Evolutionary conservation across 2,797 vertebrate genomes (phyloP).

Genomic region (Eidolon dupreanum): DNA sequence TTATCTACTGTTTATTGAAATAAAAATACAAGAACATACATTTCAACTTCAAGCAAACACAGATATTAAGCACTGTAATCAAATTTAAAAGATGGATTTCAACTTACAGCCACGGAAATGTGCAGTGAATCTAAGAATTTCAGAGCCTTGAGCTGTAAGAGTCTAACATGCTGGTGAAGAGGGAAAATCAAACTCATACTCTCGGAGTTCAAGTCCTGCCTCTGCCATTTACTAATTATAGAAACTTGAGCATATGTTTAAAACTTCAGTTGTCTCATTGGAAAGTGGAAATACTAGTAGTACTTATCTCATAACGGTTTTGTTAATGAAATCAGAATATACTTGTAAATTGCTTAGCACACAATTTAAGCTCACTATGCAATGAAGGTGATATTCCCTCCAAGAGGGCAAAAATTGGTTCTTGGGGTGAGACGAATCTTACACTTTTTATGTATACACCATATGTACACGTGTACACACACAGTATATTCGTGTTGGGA

Average conservation of each 20-base stretch:
- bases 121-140: slow-evolving; percentile 49
- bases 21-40: slow-evolving; percentile 78
- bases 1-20: slow-evolving; percentile 77
- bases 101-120: slow-evolving; percentile 70
- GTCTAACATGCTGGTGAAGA: background rate
- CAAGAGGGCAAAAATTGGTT: background rate
- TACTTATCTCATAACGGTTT: background rate
- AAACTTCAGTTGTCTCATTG: background rate
- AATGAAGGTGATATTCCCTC: background rate
- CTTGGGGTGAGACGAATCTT: background rate
- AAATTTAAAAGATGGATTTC: slow-evolving; percentile 67
- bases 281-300: background rate
- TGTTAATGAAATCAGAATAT: background rate
- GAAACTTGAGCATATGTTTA: background rate
- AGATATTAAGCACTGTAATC: slow-evolving; percentile 66
- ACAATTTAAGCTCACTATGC: background rate
- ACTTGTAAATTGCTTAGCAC: background rate
- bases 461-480: background rate
- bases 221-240: background rate
- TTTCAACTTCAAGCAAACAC: slow-evolving; percentile 69
- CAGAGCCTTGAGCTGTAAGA: background rate
- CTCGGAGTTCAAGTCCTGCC: background rate
- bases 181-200: background rate
- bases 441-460: background rate
- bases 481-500: background rate